Evolutionary conservation across 92 coral and sea anemone species (phyloP), one percentile per base, ranked within the genome.

Genomic region (Micromussa lordhowensis): DNA sequence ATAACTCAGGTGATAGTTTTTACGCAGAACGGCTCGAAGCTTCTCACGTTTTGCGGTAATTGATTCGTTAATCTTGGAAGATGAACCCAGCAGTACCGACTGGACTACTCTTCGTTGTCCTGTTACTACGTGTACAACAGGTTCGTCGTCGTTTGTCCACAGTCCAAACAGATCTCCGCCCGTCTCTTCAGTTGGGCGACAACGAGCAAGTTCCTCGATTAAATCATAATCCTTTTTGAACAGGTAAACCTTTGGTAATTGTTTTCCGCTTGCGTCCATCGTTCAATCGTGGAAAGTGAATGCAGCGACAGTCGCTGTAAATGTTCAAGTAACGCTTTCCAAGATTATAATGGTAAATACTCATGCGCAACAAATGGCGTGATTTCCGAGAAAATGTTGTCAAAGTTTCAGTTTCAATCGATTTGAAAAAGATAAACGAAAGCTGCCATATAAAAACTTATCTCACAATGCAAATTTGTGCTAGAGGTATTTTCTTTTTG

Each of bases 91-190:
- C 51, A 19, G 53, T 3, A 19, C 9, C 1, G 0, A 53, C 21
- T 71, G 19, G 17, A 30, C 34, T 57, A 31, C 38, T 17, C 30
- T 82, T 18, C 68, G 22, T 31, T 48, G 86, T 22, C 90, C 89
- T 29, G 82, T 84, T 11, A 85, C 89, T 6, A 93, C 63, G 29
- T 91, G 94, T 2, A 93, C 61, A 22, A 94, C 98, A 22, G 96
- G 88, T 4, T 94, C 91, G 10, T 79, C 83, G 31, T 88, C 84
- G 48, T 85, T 88, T 35, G 95, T 90, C 98, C 96, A 94, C 68
- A 96, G 84, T 34, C 98, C 98, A 86, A 90, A 94, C 90, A 96
- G 57, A 76, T 91, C 91, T 0, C 96, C 98, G 38, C 93, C 94
- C 2, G 96, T 88, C n/a, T 91, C 93, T 32, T 64, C 75, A 4